Base-by-base conservation (phyloP, 2,888 invertebrate genomes). In the Meteorus cinctellus region DNA sequence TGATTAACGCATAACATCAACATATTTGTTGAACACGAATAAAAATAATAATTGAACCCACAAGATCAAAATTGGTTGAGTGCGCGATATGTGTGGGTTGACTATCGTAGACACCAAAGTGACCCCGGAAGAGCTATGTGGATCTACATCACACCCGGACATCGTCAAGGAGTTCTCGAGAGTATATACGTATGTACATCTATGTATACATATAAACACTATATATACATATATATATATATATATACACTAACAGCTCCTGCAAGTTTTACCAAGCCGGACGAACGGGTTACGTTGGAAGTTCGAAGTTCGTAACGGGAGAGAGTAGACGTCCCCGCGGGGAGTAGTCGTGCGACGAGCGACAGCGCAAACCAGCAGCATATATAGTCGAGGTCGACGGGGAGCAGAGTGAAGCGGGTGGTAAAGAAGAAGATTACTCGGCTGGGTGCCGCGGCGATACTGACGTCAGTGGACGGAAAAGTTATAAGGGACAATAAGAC, bases 251-350 rank as follows among this genome's bases (percentile, higher is more conserved):
- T 6, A 19, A 19, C 29, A 75, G 65, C 48, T 76, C 60, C 62
- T 76, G 83, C 81, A 82, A 85, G 85, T 85, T 86, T 86, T 85
- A 85, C 84, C 85, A 84, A 82, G 78, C 81, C 60, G 77, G 67
- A 76, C 62, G 76, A 68, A 71, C 71, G 76, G 79, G 82, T 77
- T 77, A 81, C 80, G 82, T 72, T 82, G 82, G 82, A 84, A 85
- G 83, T 85, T 85, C 78, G 82, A 82, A 84, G 84, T 85, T 85
- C 81, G 82, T 83, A 80, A 81, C 80, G 79, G 78, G 73, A 75
- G 72, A 70, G 77, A 65, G 72, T 34, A 31, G 63, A 72, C 65
- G 74, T 78, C 80, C 81, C 78, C 78, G 75, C 60, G 67, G 51
- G 69, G 55, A 72, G 72, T 72, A 65, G 66, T 55, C 62, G 45